A percentile compares a stretch with the other conserved stretches of the same genome.
phyloP scores from a whole-genome alignment of 1,140 invertebrate genomes.

The Acarapis woodi region DNA sequence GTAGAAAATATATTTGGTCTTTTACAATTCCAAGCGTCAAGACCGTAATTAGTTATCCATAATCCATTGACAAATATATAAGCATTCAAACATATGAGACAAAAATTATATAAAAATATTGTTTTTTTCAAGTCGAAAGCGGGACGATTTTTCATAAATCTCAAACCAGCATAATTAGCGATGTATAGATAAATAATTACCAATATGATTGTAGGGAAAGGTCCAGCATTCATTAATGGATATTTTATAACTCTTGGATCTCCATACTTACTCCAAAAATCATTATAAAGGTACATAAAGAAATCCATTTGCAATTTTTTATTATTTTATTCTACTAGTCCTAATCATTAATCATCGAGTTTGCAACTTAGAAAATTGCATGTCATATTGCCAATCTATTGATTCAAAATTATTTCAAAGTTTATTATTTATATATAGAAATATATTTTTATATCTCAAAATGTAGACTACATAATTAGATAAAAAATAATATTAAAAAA shows the following conservation, averaged over 20 bases:
- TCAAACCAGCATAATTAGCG: slow-evolving; percentile 3
- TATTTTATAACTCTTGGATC: slow-evolving; percentile 57
- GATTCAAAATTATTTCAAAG: too few relatives aligned
- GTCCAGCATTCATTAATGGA: slow-evolving; percentile 18
- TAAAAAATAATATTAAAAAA: too few relatives aligned
- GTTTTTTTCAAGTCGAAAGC: slow-evolving; percentile 1
- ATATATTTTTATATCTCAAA: too few relatives aligned
- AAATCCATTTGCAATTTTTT: too few relatives aligned
- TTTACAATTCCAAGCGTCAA: slow-evolving; percentile 6
- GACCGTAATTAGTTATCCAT: slow-evolving; percentile 25
- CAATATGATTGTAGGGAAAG: slow-evolving; percentile 1
- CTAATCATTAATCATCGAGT: too few relatives aligned
- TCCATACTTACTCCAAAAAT: slow-evolving; percentile 8
- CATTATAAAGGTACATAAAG: slow-evolving; percentile 2
- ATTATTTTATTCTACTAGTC: too few relatives aligned
- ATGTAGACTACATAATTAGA: too few relatives aligned
- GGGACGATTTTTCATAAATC: slow-evolving; percentile 6
- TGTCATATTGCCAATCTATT: too few relatives aligned
- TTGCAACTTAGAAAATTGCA: too few relatives aligned
- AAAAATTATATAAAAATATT: slow-evolving; percentile 10
- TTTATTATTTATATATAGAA: too few relatives aligned
- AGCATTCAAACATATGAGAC: slow-evolving; percentile 23
- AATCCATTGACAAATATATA: slow-evolving; percentile 33
- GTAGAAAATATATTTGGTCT: slow-evolving; percentile 6
- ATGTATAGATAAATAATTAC: slow-evolving; percentile 3